Percentiles rank a stretch among this genome's conserved stretches.
Evolutionary conservation across 2,888 invertebrate genomes (phyloP).

Genomic region (Cartodere bifasciata): DNA sequence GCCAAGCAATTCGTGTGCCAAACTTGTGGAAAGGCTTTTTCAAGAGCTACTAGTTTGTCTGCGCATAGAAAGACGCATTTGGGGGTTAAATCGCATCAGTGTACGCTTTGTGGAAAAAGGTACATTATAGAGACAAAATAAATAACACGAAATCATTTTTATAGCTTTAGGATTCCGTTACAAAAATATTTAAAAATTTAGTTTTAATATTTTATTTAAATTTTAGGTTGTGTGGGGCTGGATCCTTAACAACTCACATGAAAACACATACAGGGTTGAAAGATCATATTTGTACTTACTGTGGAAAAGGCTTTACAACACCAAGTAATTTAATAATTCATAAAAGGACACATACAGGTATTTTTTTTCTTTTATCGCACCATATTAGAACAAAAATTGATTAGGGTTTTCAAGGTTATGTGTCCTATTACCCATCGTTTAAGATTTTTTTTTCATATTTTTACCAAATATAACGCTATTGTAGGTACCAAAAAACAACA

Average conservation of each 20-base stretch:
- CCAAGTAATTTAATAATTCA: constrained; percentile 33
- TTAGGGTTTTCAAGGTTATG: too few relatives aligned
- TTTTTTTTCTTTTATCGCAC: too few relatives aligned
- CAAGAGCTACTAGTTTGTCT: constrained; percentile 29
- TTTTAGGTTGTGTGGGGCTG: constrained; percentile 28
- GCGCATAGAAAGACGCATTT: constrained; percentile 32
- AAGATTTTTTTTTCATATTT: too few relatives aligned
- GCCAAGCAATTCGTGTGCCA: constrained; percentile 32
- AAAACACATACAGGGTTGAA: constrained; percentile 37
- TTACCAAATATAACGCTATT: too few relatives aligned
- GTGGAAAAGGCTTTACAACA: constrained; percentile 33
- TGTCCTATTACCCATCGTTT: too few relatives aligned
- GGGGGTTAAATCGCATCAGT: constrained; percentile 30
- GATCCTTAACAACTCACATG: constrained; percentile 36
- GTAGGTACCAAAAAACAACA: too few relatives aligned
- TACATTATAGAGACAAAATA: constrained; percentile 14
- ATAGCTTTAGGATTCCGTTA: neutral
- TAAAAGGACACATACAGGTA: constrained; percentile 32
- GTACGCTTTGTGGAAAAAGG: constrained; percentile 34
- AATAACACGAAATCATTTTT: neutral
- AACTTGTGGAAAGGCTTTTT: constrained; percentile 33
- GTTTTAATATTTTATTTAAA: neutral
- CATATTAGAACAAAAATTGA: too few relatives aligned
- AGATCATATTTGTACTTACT: constrained; percentile 32
- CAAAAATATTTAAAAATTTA: neutral